These are phyloP conservation scores for Alligator sinensis DNA, from an alignment of 2,113 vertebrate species.

Conservation along the genomic window DNA sequence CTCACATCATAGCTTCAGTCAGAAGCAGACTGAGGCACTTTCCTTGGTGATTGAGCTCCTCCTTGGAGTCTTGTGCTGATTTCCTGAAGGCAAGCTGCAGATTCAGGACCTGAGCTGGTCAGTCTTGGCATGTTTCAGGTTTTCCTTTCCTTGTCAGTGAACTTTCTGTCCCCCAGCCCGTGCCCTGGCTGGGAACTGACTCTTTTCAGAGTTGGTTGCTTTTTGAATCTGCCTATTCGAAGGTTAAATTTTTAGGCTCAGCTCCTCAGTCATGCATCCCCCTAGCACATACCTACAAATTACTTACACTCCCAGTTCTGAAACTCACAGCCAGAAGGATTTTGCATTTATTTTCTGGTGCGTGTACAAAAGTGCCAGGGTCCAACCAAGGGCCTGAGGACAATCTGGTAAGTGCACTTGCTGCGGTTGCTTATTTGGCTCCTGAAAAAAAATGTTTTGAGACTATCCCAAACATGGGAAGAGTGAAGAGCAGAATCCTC, in stretches of 20 bases:
- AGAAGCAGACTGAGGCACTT: too few relatives aligned
- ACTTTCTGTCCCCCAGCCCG: neutral
- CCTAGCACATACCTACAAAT: neutral
- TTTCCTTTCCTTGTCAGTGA: too few relatives aligned
- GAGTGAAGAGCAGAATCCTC: neutral
- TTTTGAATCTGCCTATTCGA: conserved; percentile 15
- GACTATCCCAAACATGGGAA: neutral
- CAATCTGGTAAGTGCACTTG: neutral
- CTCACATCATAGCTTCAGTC: too few relatives aligned
- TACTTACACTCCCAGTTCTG: too few relatives aligned
- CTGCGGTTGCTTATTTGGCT: neutral
- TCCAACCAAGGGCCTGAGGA: neutral
- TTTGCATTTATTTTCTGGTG: neutral
- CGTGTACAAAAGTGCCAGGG: neutral
- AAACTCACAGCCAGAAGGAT: neutral
- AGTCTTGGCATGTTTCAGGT: too few relatives aligned
- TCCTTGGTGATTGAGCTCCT: too few relatives aligned
- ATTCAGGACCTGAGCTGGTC: too few relatives aligned
- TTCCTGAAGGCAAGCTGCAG: too few relatives aligned
- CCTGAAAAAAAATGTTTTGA: neutral
- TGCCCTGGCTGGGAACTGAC: conserved; percentile 23
- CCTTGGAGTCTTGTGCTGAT: too few relatives aligned
- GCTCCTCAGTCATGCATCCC: neutral
- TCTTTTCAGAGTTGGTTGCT: neutral
- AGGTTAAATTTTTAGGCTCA: conserved; percentile 28